Evolutionary conservation across 2,113 vertebrate species (phyloP), one percentile per base, ranked within the genome.

Genomic region (Dipodomys stephensi): DNA sequence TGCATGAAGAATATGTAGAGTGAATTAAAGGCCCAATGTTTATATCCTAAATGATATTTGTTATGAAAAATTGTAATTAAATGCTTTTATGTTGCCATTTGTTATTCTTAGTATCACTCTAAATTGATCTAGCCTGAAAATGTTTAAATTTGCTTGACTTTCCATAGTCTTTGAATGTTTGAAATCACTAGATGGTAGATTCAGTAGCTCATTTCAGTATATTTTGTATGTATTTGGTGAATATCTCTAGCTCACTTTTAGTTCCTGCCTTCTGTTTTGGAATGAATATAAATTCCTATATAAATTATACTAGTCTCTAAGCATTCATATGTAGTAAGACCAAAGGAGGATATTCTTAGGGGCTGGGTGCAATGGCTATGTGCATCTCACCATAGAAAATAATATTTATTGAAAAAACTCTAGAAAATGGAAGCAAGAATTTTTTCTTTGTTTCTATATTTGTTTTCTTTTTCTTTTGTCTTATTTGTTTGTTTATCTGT

Each of bases 1-100:
- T 88, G 16, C 7, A 87, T 46, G 13, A 73, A 44, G 60, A 83
- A 15, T 62, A 91, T 73, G 7, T 20, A 1, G 9, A 79, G 72
- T 32, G 79, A 82, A 39, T 92, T 86, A 6, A 83, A 18, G 39
- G 62, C 78, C 25, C 4, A 87, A 65, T 27, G 77, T 90, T 96
- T 93, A 11, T 79, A 74, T 74, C 3, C 32, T 5, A 0, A 89
- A 88, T 22, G 44, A 44, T 94, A 71, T 35, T 65, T 57, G 86
- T 90, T 67, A 72, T 88, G 20, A 73, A 93, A 84, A 60, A 39
- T 67, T 87, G 77, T 39, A 88, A 76, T n/a, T 5, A 85, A 81
- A 64, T 49, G 3, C 46, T 64, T 81, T 20, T 89, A 68, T 62
- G 46, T 83, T 73, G 35, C 7, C 2, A 74, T 85, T 83, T 64